Percentiles rank a stretch among this genome's conserved stretches.
phyloP scores from a whole-genome alignment of 2,888 invertebrate species.

The Sabatieria punctata region DNA sequence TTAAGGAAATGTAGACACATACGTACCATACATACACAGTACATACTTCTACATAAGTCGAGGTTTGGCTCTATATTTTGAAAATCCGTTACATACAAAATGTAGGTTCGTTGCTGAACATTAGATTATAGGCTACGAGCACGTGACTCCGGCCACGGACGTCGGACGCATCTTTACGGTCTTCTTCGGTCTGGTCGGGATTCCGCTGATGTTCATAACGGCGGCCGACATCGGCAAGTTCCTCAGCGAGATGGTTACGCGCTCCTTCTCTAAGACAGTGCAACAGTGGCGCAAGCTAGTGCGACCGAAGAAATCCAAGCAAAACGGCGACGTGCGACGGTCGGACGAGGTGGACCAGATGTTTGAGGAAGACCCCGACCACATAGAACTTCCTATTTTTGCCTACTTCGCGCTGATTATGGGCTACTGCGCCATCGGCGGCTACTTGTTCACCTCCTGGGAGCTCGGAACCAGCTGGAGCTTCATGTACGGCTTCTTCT shows the following conservation, averaged over 20 bases:
- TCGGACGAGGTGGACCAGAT: too few relatives aligned
- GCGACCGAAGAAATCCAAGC: too few relatives aligned
- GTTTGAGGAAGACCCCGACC: neutral
- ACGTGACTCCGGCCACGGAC: constrained; percentile 27
- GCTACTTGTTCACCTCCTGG: constrained; percentile 7
- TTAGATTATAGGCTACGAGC: constrained; percentile 24
- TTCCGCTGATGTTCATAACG: constrained; percentile 29
- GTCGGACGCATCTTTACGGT: constrained; percentile 29
- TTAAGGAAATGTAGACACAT: too few relatives aligned
- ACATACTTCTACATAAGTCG: too few relatives aligned
- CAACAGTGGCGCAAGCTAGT: constrained; percentile 22
- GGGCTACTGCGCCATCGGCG: constrained; percentile 14
- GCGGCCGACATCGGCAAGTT: constrained; percentile 28
- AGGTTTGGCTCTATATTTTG: too few relatives aligned
- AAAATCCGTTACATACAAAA: too few relatives aligned
- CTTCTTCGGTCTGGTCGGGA: constrained; percentile 28
- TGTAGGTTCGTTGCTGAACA: too few relatives aligned
- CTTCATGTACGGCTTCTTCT: constrained; percentile 30
- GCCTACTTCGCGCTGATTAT: constrained; percentile 29
- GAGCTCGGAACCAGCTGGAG: constrained; percentile 19
- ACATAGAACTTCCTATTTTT: constrained; percentile 26
- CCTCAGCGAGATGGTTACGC: constrained; percentile 9
- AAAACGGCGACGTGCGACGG: constrained; percentile 10
- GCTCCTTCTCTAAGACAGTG: constrained; percentile 21
- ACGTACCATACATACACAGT: too few relatives aligned